Evolutionary conservation across 2,888 invertebrate genomes (phyloP).

Genomic region (Plebejus argus): DNA sequence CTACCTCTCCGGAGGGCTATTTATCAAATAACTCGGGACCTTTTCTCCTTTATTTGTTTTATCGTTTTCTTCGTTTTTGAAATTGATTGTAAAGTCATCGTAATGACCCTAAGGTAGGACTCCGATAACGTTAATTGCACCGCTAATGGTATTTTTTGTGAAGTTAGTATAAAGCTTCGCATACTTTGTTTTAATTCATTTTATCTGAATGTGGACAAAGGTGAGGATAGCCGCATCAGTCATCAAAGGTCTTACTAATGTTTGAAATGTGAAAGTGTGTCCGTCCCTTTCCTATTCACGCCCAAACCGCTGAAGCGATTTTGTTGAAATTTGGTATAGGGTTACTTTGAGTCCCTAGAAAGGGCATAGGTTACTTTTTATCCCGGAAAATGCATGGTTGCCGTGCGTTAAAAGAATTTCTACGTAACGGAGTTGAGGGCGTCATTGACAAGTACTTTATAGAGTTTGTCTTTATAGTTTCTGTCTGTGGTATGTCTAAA

Average conservation of each 20-base stretch:
- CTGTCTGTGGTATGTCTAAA: background rate
- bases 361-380: no score
- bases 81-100: slow-evolving; percentile 77
- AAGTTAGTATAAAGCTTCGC: background rate
- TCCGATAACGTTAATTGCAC: slow-evolving; percentile 70
- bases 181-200: background rate
- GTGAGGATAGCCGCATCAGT: no score
- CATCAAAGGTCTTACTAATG: no score
- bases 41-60: slow-evolving; percentile 78
- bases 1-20: slow-evolving; percentile 71
- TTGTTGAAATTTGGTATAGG: no score
- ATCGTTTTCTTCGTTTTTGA: slow-evolving; percentile 72
- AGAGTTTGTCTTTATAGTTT: background rate
- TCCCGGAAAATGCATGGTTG: no score
- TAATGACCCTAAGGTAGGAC: slow-evolving; percentile 73
- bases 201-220: slow-evolving; percentile 5
- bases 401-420: background rate
- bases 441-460: background rate
- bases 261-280: no score
- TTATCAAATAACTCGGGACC: slow-evolving; percentile 79
- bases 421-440: no score
- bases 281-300: no score
- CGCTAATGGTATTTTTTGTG: slow-evolving; percentile 56
- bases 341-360: no score
- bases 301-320: no score